Conservation (phyloP, 2,888 invertebrate species). For the Drosophila bunnanda region DNA sequence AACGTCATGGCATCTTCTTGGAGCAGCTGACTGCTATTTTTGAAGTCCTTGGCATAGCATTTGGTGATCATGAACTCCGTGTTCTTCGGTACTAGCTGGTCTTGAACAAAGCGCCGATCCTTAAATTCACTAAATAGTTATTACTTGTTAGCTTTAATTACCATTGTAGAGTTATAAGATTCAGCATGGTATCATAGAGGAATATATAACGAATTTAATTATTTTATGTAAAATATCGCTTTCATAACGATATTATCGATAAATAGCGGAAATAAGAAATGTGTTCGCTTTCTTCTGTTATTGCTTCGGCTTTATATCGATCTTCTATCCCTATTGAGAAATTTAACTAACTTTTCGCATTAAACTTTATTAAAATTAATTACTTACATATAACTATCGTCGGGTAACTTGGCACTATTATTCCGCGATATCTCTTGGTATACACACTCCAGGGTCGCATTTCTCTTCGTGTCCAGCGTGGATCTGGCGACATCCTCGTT, state of each 20-base stretch:
- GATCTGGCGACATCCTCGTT: conserved; percentile 26
- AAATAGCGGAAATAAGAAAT: too few species aligned
- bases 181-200: too few species aligned
- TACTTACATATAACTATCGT: conserved; percentile 23
- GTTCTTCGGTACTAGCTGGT: conserved; percentile 12
- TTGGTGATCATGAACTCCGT: conserved; percentile 29
- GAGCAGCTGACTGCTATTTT: background rate
- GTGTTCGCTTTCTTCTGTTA: too few species aligned
- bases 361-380: too few species aligned
- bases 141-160: too few species aligned
- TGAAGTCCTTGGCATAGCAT: conserved; percentile 15
- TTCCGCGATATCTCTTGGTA: conserved; percentile 19
- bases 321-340: too few species aligned
- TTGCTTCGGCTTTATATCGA: too few species aligned
- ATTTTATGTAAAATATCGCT: too few species aligned
- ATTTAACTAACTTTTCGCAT: too few species aligned
- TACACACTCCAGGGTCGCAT: conserved; percentile 25
- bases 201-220: too few species aligned
- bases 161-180: too few species aligned
- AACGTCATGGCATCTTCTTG: conserved; percentile 38
- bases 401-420: background rate
- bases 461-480: background rate
- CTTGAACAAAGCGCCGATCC: background rate
- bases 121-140: background rate
- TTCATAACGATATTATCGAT: too few species aligned